Conservation (phyloP, 2,888 invertebrate species). For the Gandaritis pyraliata region DNA sequence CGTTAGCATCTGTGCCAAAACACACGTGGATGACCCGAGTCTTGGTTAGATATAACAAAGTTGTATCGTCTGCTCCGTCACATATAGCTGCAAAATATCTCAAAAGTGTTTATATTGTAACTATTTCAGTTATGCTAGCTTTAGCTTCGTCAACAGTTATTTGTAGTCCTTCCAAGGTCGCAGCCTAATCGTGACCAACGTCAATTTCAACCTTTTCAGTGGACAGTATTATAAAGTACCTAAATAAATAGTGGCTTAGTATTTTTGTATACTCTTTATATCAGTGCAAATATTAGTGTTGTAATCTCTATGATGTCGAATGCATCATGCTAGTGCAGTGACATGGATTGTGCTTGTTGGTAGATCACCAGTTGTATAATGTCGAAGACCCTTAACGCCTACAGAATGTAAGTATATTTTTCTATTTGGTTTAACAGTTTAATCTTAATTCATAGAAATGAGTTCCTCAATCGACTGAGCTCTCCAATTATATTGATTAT, state of each 20-base stretch:
- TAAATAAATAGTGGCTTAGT: slow-evolving; percentile 42
- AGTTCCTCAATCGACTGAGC: neutral
- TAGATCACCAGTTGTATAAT: slow-evolving; percentile 79
- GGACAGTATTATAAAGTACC: slow-evolving; percentile 49
- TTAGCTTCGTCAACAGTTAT: slow-evolving; percentile 34
- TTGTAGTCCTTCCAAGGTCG: slow-evolving; percentile 53
- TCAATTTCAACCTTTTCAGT: slow-evolving; percentile 48
- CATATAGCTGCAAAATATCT: slow-evolving; percentile 29
- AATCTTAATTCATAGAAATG: neutral
- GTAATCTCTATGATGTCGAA: slow-evolving; percentile 45
- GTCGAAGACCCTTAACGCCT: slow-evolving; percentile 95
- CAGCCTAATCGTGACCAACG: slow-evolving; percentile 44
- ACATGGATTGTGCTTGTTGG: slow-evolving; percentile 64
- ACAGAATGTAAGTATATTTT: slow-evolving; percentile 91
- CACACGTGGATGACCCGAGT: slow-evolving; percentile 70
- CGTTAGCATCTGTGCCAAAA: slow-evolving; percentile 66
- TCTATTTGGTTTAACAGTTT: slow-evolving; percentile 15
- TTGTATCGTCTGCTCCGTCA: slow-evolving; percentile 26
- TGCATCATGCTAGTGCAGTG: slow-evolving; percentile 63
- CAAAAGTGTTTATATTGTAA: slow-evolving; percentile 27
- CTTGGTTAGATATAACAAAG: slow-evolving; percentile 47
- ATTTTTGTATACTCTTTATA: slow-evolving; percentile 54
- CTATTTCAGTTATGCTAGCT: slow-evolving; percentile 38
- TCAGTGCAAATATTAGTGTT: slow-evolving; percentile 47
- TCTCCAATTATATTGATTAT: neutral